Conservation (phyloP, 2,113 vertebrate species). For the Amblyopsis rosae region DNA sequence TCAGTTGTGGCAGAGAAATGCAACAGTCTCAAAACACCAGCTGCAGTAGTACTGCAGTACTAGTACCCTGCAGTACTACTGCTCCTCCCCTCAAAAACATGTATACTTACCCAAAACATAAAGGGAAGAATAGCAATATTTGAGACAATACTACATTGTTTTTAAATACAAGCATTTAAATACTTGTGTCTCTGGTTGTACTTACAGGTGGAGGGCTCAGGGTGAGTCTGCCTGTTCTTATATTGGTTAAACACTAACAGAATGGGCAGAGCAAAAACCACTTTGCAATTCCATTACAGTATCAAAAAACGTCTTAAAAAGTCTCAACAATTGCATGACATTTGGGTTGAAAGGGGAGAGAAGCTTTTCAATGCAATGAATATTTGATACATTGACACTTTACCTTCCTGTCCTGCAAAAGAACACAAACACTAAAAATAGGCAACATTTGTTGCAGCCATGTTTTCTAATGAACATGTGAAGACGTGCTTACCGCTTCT, state of each 20-base stretch:
- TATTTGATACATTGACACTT: constrained; percentile 58
- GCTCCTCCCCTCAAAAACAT: constrained; percentile 51
- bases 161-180: constrained; percentile 68
- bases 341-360: constrained; percentile 76
- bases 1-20: constrained; percentile 25
- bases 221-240: constrained; percentile 89
- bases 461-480: constrained; percentile 65
- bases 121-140: constrained; percentile 50
- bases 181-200: constrained; percentile 80
- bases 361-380: constrained; percentile 67
- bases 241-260: constrained; percentile 91
- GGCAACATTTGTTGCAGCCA: constrained; percentile 69
- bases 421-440: constrained; percentile 72
- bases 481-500: constrained; percentile 77
- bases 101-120: constrained; percentile 79
- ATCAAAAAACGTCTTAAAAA: constrained; percentile 74
- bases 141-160: constrained; percentile 60
- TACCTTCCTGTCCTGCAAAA: constrained; percentile 78
- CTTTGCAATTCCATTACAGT: constrained; percentile 80
- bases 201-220: constrained; percentile 96
- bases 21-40: constrained; percentile 52
- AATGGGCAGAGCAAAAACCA: constrained; percentile 89
- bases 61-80: constrained; percentile 15
- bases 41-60: constrained; percentile 20
- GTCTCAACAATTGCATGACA: constrained; percentile 85